These are phyloP conservation scores for Wasmannia auropunctata DNA, from an alignment of 1,140 invertebrate species.

Conservation along the genomic window DNA sequence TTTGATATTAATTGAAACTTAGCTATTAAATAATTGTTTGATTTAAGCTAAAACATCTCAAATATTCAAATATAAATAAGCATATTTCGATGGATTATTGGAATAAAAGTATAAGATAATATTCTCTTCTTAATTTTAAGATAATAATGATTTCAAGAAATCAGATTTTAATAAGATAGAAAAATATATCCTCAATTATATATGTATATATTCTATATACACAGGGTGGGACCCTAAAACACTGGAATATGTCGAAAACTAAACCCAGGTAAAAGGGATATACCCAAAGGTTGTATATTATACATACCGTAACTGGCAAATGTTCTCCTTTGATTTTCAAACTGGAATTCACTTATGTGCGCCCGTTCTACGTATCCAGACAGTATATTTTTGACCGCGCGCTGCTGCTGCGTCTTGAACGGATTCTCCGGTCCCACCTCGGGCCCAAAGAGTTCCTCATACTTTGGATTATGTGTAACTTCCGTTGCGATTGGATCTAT, in stretches of 20 bases:
- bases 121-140: no score
- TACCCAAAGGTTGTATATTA: no score
- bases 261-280: no score
- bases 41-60: neutral
- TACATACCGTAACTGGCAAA: slow-evolving; percentile 95
- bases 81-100: no score
- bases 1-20: neutral
- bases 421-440: slow-evolving; percentile 96
- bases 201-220: no score
- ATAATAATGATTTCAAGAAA: neutral
- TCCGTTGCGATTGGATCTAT: slow-evolving; percentile 92
- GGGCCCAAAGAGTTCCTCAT: slow-evolving; percentile 97
- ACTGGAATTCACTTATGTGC: slow-evolving; percentile 98
- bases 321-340: slow-evolving; percentile 98
- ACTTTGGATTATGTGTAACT: slow-evolving; percentile 96
- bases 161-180: neutral
- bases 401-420: slow-evolving; percentile 95
- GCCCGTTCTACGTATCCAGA: slow-evolving; percentile 98
- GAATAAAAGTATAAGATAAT: no score
- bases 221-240: no score
- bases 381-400: slow-evolving; percentile 95
- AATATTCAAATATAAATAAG: neutral
- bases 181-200: neutral
- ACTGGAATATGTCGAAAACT: no score
- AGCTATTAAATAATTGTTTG: neutral